Conservation (phyloP, 2,888 invertebrate species). For the Dermolepida albohirtum region DNA sequence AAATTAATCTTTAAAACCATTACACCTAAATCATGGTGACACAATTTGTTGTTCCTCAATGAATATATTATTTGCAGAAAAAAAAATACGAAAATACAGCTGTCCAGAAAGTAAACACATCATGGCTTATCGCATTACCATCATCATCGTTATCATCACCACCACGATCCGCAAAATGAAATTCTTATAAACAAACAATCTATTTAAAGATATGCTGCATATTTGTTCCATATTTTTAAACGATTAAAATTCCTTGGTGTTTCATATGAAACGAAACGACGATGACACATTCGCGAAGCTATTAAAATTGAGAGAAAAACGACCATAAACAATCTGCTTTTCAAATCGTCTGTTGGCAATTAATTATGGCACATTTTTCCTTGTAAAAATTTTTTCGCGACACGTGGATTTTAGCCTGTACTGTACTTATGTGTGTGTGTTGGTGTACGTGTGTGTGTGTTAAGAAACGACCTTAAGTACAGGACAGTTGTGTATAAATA, state of each 20-base stretch:
- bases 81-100: too few species aligned
- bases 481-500: too few species aligned
- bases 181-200: slow-evolving; percentile 23
- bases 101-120: background rate
- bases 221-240: slow-evolving; percentile 34
- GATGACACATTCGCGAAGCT: slow-evolving; percentile 28
- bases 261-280: background rate
- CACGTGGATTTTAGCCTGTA: background rate
- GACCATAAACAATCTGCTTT: slow-evolving; percentile 28
- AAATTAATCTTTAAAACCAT: too few species aligned
- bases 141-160: too few species aligned
- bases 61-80: too few species aligned
- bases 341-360: slow-evolving; percentile 27
- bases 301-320: slow-evolving; percentile 17
- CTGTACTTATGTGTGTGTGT: background rate
- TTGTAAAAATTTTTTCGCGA: slow-evolving; percentile 2
- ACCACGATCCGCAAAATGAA: background rate
- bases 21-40: too few species aligned
- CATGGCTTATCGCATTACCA: slow-evolving; percentile 9
- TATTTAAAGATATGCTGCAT: slow-evolving; percentile 31
- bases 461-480: background rate
- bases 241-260: slow-evolving; percentile 28
- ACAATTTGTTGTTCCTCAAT: too few species aligned
- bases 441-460: background rate
- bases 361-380: slow-evolving; percentile 3